phyloP scores from a whole-genome alignment of 30 jellyfish, hydroid and myxozoan genomes.

The Catostylus mosaicus region DNA sequence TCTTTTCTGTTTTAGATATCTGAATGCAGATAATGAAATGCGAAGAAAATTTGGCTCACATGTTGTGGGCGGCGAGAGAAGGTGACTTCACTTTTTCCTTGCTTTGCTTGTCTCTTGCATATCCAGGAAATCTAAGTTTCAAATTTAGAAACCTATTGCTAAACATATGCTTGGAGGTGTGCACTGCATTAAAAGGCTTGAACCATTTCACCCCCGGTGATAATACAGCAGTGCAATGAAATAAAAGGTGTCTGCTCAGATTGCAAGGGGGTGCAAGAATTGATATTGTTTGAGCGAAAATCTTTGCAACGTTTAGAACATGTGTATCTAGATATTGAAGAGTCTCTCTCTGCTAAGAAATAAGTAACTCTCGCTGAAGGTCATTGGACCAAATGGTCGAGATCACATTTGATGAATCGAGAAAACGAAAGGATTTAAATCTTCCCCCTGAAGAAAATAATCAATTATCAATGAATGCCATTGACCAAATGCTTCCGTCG shows the following conservation, averaged over 20 bases:
- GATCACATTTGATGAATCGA: too few relatives aligned
- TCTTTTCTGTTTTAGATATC: conserved; percentile 39
- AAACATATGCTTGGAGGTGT: background rate
- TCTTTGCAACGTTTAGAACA: too few relatives aligned
- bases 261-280: too few relatives aligned
- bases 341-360: too few relatives aligned
- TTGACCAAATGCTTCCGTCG: background rate
- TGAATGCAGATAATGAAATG: conserved; percentile 95
- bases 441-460: too few relatives aligned
- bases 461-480: background rate
- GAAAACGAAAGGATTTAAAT: too few relatives aligned
- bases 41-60: conserved; percentile 80
- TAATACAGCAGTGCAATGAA: too few relatives aligned
- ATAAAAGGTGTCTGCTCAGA: too few relatives aligned
- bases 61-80: conserved; percentile 82
- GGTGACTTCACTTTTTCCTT: conserved; percentile 33
- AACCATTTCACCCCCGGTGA: background rate
- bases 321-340: too few relatives aligned
- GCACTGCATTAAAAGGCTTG: background rate
- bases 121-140: background rate
- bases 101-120: background rate
- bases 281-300: too few relatives aligned
- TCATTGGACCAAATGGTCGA: too few relatives aligned
- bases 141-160: background rate
- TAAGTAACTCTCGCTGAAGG: too few relatives aligned